Base-by-base conservation (phyloP, 2,797 vertebrate species). In the Takifugu ocellatus region DNA sequence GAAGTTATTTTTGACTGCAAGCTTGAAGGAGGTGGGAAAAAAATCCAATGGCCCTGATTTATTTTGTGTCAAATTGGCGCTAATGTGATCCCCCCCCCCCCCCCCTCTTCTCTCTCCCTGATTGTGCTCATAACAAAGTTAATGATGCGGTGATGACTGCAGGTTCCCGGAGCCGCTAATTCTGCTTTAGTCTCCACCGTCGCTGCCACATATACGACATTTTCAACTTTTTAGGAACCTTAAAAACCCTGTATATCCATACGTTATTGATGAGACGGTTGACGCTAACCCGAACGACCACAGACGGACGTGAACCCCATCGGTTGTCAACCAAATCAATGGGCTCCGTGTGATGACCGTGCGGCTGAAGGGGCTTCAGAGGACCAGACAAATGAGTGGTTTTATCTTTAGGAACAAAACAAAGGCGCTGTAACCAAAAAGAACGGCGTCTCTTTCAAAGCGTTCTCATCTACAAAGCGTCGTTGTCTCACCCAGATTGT, bases 141-240 rank as follows among this genome's bases (percentile, higher is more conserved):
- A 60, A 63, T 66, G 39, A 59, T 51, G 56, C 31, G 21, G 3
- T 52, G 59, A 54, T 64, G 68, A 65, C 61, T 66, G 25, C 50
- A 17, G 58, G 26, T 72, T 53, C 56, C 29, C 44, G 17, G 63
- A 64, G 72, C 21, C 16, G 10, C 31, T 39, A 12, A 14, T 3
- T 39, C 12, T 39, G 36, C 36, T 39, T 39, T 14, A 2, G 36
- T 39, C 36, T 14, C 36, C 1, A 10, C 36, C 2, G 11, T 1
- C 12, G 2, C 4, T 4, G 12, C 36, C 36, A 39, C 36, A 12
- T 39, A 10, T 12, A 14, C 14, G 3, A 14, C 12, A 1, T 39
- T 14, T 39, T 12, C 1, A 1, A 36, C 10, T 31, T 31, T 31
- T 31, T 31, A 6, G 2, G 3, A 36, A 36, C 11, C 3, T 9